Conservation (phyloP, 2,113 vertebrate genomes). For the Recurvirostra avosetta region DNA sequence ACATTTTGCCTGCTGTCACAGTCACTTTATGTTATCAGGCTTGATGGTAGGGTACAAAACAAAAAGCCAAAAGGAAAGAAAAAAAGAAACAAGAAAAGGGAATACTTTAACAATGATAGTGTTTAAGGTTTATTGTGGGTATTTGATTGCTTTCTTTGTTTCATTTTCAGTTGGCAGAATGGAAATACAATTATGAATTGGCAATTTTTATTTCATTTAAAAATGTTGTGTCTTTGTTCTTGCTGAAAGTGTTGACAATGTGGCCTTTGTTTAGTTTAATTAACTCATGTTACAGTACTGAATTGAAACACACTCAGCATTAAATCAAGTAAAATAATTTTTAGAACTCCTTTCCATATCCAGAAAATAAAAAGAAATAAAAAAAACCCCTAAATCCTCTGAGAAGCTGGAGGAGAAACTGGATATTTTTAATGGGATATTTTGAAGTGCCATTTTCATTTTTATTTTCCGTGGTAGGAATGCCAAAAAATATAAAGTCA, state of each 20-base stretch:
- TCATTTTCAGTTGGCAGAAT: constrained; percentile 20
- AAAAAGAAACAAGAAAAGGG: background rate
- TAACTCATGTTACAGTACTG: constrained; percentile 8
- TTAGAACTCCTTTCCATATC: background rate
- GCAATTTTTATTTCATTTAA: constrained; percentile 40
- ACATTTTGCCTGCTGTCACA: constrained; percentile 46
- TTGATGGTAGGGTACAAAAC: constrained; percentile 19
- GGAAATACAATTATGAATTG: constrained; percentile 8
- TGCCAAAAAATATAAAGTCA: background rate
- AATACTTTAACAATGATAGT: constrained; percentile 16
- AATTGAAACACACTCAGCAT: background rate
- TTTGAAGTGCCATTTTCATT: background rate
- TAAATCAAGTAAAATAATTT: background rate
- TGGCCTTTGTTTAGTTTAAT: constrained; percentile 40
- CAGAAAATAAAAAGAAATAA: background rate
- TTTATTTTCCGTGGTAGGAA: background rate
- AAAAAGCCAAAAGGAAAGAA: background rate
- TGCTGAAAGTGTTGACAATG: constrained; percentile 37
- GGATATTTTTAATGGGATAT: constrained; percentile 19
- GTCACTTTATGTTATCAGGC: constrained; percentile 58
- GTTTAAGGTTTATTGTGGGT: constrained; percentile 8
- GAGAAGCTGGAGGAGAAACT: background rate
- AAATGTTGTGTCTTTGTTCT: constrained; percentile 37
- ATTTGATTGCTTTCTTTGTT: constrained; percentile 43
- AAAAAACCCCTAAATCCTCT: background rate